A percentile compares a stretch with the other conserved stretches of the same genome.
Evolutionary conservation across 2,888 invertebrate species (phyloP).

Genomic region (Pandemis cinnamomeana): DNA sequence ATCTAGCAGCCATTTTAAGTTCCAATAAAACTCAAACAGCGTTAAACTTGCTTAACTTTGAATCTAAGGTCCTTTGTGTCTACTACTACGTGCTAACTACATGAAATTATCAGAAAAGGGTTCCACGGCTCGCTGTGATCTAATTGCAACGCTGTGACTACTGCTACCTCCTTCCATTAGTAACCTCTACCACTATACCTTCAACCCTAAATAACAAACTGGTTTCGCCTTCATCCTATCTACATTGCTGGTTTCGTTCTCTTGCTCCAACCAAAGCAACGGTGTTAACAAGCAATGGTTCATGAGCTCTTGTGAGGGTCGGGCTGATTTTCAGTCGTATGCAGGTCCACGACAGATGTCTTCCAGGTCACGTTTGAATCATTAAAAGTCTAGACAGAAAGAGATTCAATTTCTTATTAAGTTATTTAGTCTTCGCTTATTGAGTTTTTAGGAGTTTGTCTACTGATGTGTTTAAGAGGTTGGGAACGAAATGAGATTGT

Average conservation of each 20-base stretch:
- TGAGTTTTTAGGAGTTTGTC: slow-evolving; percentile 25
- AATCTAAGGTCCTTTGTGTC: slow-evolving; percentile 42
- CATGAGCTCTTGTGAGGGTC: background rate
- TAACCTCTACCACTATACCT: slow-evolving; percentile 54
- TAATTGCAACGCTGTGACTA: slow-evolving; percentile 79
- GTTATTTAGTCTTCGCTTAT: slow-evolving; percentile 42
- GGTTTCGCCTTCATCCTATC: slow-evolving; percentile 9
- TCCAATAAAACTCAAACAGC: background rate
- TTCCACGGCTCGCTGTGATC: slow-evolving; percentile 70
- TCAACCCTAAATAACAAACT: slow-evolving; percentile 34
- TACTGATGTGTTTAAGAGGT: slow-evolving; percentile 1
- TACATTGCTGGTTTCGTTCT: slow-evolving; percentile 48
- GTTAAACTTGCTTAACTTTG: slow-evolving; percentile 23
- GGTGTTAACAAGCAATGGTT: slow-evolving; percentile 47
- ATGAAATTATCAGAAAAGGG: slow-evolving; percentile 77
- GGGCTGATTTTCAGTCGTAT: background rate
- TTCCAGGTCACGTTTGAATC: slow-evolving; percentile 55
- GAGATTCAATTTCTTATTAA: slow-evolving; percentile 62
- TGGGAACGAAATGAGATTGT: background rate
- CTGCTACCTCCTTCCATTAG: slow-evolving; percentile 73
- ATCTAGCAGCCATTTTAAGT: background rate
- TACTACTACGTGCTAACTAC: slow-evolving; percentile 73
- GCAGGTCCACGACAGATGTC: slow-evolving; percentile 43
- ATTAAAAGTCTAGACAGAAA: slow-evolving; percentile 68
- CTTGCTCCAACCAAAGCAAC: background rate